These are phyloP conservation scores for Leptopilina clavipes DNA, from an alignment of 1,140 invertebrate genomes.

Conservation along the genomic window DNA sequence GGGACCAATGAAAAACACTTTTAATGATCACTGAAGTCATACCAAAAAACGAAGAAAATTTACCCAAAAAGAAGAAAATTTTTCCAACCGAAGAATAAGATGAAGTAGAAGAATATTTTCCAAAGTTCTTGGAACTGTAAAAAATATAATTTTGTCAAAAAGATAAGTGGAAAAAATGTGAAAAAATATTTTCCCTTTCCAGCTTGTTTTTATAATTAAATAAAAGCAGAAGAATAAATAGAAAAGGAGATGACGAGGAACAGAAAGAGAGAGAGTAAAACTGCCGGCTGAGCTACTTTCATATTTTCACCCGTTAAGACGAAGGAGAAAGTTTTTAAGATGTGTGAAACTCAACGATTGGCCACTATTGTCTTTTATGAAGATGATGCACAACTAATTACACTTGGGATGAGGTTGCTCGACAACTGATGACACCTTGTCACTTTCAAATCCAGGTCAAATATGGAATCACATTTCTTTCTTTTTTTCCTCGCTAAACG, in stretches of 20 bases:
- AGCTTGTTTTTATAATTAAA: not conserved
- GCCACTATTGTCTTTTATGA: constrained; percentile 63
- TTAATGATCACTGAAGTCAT: too few species aligned
- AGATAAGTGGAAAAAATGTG: too few species aligned
- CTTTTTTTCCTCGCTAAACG: not conserved
- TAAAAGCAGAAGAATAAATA: not conserved
- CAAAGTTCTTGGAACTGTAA: too few species aligned
- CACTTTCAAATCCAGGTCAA: not conserved
- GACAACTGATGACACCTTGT: not conserved
- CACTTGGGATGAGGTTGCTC: constrained; percentile 40
- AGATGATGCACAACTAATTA: constrained; percentile 58
- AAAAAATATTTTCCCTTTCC: too few species aligned
- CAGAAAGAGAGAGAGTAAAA: constrained; percentile 57
- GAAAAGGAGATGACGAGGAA: constrained; percentile 36
- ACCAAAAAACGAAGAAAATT: too few species aligned
- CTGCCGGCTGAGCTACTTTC: constrained; percentile 71
- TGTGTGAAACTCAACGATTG: constrained; percentile 67
- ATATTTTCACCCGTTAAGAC: constrained; percentile 73
- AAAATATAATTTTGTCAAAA: too few species aligned
- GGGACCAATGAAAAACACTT: too few species aligned
- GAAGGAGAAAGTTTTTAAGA: constrained; percentile 71
- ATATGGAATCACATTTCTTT: not conserved
- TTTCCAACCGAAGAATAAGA: too few species aligned
- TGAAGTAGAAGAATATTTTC: too few species aligned
- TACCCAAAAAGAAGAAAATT: too few species aligned